Evolutionary conservation across 1,140 invertebrate species (phyloP), one percentile per base, ranked within the genome.

Genomic region (Triops longicaudatus): DNA sequence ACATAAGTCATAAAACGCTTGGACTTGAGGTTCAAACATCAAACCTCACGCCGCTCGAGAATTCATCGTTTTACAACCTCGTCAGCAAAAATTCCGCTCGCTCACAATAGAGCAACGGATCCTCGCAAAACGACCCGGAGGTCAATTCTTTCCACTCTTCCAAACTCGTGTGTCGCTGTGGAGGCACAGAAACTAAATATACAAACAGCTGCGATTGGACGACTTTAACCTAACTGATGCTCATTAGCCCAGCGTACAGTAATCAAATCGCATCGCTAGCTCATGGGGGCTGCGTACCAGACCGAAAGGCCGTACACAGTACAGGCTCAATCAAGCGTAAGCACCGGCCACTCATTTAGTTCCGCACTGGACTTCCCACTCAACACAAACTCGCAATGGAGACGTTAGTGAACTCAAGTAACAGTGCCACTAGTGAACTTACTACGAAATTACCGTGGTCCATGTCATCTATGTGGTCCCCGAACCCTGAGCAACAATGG

Each of bases 121-220:
- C 50, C 50, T 10, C n/a, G 17, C 10, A 63, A 63, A 63, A 63
- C 50, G 50, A 63, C 50, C 50, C n/a, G 50, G 17, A 63, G 50
- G 50, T 63, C 50, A 63, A 63, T 63, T 63, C 50, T 22, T 63
- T 63, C 50, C 17, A 9, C 7, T 12, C 50, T 63, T 37, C 31
- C 17, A 63, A 63, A 63, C 50, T 63, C 50, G 17, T 63, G 50
- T 63, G 50, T 63, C 50, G 50, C 50, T 63, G 50, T 3, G 14
- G 22, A 63, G 50, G 50, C 50, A 63, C 50, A 63, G 7, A 10
- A 63, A 63, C 17, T 22, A 63, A 63, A 63, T n/a, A 63, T 63
- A 63, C 50, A 63, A 63, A 63, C 50, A 22, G 50, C 50, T 63
- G n/a, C 50, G 50, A 63, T 63, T 63, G 50, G 50, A 63, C 50